Evolutionary conservation across 2,113 vertebrate genomes (phyloP).

Genomic region (human): DNA sequence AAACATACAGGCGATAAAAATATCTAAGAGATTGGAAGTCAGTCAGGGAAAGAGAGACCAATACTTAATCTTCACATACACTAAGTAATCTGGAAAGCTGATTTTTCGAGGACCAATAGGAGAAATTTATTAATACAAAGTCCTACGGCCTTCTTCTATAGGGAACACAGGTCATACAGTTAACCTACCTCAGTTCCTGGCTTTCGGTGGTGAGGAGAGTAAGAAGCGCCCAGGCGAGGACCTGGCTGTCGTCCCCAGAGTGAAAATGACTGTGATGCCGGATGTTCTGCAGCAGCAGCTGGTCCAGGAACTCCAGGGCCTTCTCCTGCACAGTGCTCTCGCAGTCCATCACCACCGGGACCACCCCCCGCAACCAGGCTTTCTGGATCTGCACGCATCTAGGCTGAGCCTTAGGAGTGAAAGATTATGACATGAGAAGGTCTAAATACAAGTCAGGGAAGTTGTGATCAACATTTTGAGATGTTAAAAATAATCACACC

Average conservation of each 20-base stretch:
- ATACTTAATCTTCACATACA: neutral
- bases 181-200: constrained; percentile 89
- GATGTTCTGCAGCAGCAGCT: constrained; percentile 89
- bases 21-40: neutral
- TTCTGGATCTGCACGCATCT: constrained; percentile 85
- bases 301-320: constrained; percentile 92
- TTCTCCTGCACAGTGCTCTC: constrained; percentile 94
- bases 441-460: neutral
- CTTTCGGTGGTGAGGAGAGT: constrained; percentile 87
- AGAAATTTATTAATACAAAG: neutral
- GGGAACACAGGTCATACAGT: neutral
- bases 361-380: constrained; percentile 90
- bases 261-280: constrained; percentile 78
- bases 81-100: neutral
- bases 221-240: constrained; percentile 92
- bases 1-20: neutral
- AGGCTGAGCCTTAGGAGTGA: constrained; percentile 84
- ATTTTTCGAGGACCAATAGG: neutral
- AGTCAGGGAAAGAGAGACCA: neutral
- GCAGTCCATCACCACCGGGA: constrained; percentile 89
- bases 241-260: constrained; percentile 81
- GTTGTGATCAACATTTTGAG: neutral
- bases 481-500: neutral
- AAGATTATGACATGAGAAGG: neutral
- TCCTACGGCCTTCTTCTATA: neutral